phyloP scores from a whole-genome alignment of 2,797 vertebrate species.

The Sebastolobus altivelis region DNA sequence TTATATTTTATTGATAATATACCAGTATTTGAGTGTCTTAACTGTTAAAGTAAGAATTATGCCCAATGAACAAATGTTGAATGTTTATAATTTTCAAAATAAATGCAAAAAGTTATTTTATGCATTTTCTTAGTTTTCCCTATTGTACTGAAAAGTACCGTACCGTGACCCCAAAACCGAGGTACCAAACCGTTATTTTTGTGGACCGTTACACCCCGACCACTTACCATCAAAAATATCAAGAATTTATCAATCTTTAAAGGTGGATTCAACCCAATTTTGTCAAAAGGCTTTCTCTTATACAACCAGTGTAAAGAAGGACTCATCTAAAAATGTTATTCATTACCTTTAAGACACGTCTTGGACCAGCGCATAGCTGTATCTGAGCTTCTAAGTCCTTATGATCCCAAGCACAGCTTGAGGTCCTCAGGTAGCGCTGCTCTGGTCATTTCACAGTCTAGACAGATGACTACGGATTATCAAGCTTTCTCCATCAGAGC shows the following conservation, averaged over 20 bases:
- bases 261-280: not conserved
- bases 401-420: conserved; percentile 39
- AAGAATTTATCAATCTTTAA: not conserved
- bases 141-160: too few species aligned
- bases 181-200: too few species aligned
- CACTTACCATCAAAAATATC: not conserved
- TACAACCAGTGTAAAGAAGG: conserved; percentile 12
- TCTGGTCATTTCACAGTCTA: conserved; percentile 52
- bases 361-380: conserved; percentile 27
- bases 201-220: not conserved
- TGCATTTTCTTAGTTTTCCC: too few species aligned
- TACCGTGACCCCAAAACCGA: too few species aligned
- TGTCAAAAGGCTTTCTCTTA: conserved; percentile 8
- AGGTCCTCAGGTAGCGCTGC: conserved; percentile 38
- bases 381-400: conserved; percentile 52
- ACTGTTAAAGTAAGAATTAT: too few species aligned
- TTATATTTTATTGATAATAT: too few species aligned
- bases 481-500: conserved; percentile 29
- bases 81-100: too few species aligned
- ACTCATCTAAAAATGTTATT: conserved; percentile 43
- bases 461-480: conserved; percentile 47
- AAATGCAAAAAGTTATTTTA: too few species aligned
- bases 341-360: conserved; percentile 51
- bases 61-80: too few species aligned
- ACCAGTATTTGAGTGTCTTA: too few species aligned